Evolutionary conservation across 2,888 invertebrate genomes (phyloP).

Genomic region (Troglohyphantes excavatus): DNA sequence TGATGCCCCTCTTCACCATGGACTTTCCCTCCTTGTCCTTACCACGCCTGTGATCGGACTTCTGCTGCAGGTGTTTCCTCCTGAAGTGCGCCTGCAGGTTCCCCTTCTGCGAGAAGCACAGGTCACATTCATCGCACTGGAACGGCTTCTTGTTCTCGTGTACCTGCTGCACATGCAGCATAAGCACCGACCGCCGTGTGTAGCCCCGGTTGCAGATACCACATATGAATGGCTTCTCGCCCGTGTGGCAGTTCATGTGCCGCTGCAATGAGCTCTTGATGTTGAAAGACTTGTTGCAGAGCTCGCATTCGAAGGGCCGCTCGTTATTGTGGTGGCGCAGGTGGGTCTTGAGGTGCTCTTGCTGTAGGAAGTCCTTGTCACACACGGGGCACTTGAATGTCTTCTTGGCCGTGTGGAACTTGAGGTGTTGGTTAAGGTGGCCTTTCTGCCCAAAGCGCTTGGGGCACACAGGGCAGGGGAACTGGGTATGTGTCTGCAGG

Average conservation of each 20-base stretch:
- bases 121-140: slow-evolving; percentile 68
- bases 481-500: slow-evolving; percentile 51
- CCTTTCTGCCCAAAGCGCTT: slow-evolving; percentile 68
- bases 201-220: slow-evolving; percentile 73
- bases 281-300: slow-evolving; percentile 69
- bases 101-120: slow-evolving; percentile 75
- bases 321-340: slow-evolving; percentile 72
- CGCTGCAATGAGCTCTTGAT: slow-evolving; percentile 74
- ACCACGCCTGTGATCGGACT: slow-evolving; percentile 30
- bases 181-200: slow-evolving; percentile 69
- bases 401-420: slow-evolving; percentile 76
- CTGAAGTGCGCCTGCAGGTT: slow-evolving; percentile 74
- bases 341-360: slow-evolving; percentile 71
- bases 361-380: slow-evolving; percentile 79
- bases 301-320: slow-evolving; percentile 70
- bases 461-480: slow-evolving; percentile 68
- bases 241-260: slow-evolving; percentile 75
- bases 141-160: slow-evolving; percentile 75
- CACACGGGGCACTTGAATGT: slow-evolving; percentile 81
- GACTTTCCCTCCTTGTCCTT: slow-evolving; percentile 17
- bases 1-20: slow-evolving; percentile 23
- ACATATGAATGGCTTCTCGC: slow-evolving; percentile 74
- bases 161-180: slow-evolving; percentile 74
- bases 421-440: slow-evolving; percentile 76
- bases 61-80: slow-evolving; percentile 68